These are phyloP conservation scores for Megalops atlanticus DNA, from an alignment of 2,113 vertebrate species.

Conservation along the genomic window DNA sequence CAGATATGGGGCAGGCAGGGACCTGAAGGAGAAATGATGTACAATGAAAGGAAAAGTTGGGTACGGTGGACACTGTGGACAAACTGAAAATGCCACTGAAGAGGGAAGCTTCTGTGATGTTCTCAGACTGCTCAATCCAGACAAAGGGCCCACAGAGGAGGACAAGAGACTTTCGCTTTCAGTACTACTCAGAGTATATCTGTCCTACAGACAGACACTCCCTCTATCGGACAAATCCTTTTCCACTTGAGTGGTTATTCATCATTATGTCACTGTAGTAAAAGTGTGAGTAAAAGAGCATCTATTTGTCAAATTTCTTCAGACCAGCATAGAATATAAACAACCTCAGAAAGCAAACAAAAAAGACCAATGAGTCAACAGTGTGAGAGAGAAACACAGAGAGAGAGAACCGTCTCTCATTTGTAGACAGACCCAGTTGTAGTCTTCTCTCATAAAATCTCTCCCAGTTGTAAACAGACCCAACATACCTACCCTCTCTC, in stretches of 20 bases:
- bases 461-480: no score
- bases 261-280: neutral
- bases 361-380: no score
- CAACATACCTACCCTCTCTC: no score
- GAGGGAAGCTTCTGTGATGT: neutral
- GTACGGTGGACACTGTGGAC: neutral
- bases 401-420: no score
- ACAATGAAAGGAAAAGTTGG: neutral
- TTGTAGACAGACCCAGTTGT: no score
- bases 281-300: neutral
- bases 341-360: no score
- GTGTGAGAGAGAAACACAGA: no score
- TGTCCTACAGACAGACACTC: neutral
- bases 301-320: neutral
- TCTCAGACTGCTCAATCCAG: neutral
- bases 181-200: neutral
- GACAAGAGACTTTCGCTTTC: neutral
- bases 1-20: neutral
- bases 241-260: no score
- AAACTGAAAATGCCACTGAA: neutral
- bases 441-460: no score
- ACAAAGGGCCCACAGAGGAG: conserved; percentile 17
- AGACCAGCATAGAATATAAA: neutral
- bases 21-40: neutral
- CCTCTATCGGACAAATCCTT: no score